Evolutionary conservation across 2,888 invertebrate species (phyloP), one percentile per base, ranked within the genome.

Genomic region (Tinea trinotella): DNA sequence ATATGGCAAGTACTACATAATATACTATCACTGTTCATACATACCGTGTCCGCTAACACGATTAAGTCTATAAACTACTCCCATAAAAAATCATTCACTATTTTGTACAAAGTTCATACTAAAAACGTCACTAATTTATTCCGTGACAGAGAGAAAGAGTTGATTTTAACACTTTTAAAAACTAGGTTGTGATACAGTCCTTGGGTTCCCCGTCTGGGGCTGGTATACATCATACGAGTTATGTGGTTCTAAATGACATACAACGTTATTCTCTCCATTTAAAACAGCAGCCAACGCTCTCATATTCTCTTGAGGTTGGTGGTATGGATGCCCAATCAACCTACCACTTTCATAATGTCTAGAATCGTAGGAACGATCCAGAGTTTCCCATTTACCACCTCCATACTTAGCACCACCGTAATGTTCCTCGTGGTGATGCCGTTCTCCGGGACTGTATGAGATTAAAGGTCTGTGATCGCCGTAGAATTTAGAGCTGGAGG

Each of bases 261-360:
- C 93, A 56, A 95, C 95, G 57, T 94, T 94, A 66, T 91, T 91
- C 66, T 93, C 92, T 48, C 95, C 94, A 70, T 95, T 93, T 54
- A 95, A 83, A 58, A 95, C 95, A 10, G 95, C 95, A 20, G 95
- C 92, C 59, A 90, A 62, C 6, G 90, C 89, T 58, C 90, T 75
- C 74, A 88, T 88, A 56, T 82, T 89, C 58, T 85, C 86, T 24
- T 83, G 84, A 0, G 88, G 88, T 60, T 86, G 84, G 56, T 87
- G 88, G 64, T 83, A 85, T 59, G 81, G 85, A 59, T 87, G 87
- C 56, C 70, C 67, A 71, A 87, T 79, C 60, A 87, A 71, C 59
- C 88, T 74, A 53, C 87, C 83, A 66, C 88, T 80, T 64, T 88
- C 85, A 49, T 82, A 85, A 44, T 83, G 80, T 54, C 85, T 68